These are phyloP conservation scores for Epinephelus coioides DNA, from an alignment of 2,797 vertebrate genomes.

Conservation along the genomic window DNA sequence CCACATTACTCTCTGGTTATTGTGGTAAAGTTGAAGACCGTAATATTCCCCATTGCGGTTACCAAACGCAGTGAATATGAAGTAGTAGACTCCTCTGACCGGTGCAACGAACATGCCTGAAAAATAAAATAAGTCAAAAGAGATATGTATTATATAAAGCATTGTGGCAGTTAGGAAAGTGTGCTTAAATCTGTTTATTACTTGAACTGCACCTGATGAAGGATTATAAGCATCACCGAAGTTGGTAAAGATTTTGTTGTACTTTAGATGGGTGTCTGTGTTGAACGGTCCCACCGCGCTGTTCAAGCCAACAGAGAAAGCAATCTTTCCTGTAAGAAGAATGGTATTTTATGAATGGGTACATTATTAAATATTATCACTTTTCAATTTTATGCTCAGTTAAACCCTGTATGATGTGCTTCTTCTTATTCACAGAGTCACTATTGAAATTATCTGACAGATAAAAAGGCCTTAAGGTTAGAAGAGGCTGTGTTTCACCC, in stretches of 20 bases:
- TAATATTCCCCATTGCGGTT: fast-evolving
- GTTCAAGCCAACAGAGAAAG: background rate
- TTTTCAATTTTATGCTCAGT: background rate
- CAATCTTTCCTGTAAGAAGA: background rate
- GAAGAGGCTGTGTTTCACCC: background rate
- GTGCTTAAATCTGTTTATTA: background rate
- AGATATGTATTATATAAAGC: background rate
- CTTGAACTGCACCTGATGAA: background rate
- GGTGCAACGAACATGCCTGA: background rate
- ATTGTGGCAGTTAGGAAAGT: background rate
- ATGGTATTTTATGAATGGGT: background rate
- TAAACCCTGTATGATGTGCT: background rate
- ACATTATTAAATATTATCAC: background rate
- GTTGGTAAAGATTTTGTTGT: slow-evolving; percentile 6
- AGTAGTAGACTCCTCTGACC: slow-evolving; percentile 9
- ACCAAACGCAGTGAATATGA: slow-evolving; percentile 22
- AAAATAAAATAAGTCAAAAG: background rate
- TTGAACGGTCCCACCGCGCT: background rate
- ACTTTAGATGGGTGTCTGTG: background rate
- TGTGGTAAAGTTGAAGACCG: background rate
- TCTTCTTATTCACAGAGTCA: background rate
- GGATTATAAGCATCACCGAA: background rate
- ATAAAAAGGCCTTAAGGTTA: background rate
- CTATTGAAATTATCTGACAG: background rate
- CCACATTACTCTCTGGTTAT: background rate